These are phyloP conservation scores for Coregonus clupeaformis DNA, from an alignment of 2,113 vertebrate genomes.

Conservation along the genomic window DNA sequence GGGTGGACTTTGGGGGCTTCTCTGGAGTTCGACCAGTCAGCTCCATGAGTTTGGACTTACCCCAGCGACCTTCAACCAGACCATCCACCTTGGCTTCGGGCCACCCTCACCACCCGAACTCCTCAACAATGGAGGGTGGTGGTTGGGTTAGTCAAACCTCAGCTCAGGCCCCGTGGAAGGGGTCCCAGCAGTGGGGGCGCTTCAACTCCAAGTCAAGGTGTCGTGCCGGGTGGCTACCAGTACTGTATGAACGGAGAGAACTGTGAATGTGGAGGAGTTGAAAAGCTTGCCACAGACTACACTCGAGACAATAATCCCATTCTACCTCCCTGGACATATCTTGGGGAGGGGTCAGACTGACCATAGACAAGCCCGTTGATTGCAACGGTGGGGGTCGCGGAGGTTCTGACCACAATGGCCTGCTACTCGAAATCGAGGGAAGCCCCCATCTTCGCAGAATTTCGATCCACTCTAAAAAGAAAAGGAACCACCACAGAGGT, in stretches of 20 bases:
- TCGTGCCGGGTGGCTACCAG: slow-evolving; percentile 71
- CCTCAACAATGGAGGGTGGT: slow-evolving; percentile 67
- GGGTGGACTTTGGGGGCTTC: slow-evolving; percentile 93
- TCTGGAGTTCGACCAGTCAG: slow-evolving; percentile 83
- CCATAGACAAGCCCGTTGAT: slow-evolving; percentile 43
- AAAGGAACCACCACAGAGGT: slow-evolving; percentile 66
- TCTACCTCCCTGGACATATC: slow-evolving; percentile 44
- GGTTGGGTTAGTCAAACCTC: slow-evolving; percentile 74
- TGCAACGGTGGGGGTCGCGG: slow-evolving; percentile 80
- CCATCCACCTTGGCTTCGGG: slow-evolving; percentile 58
- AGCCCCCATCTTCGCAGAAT: slow-evolving; percentile 50
- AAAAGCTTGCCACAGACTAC: slow-evolving; percentile 64
- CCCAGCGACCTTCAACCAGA: slow-evolving; percentile 75
- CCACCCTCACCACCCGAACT: slow-evolving; percentile 77
- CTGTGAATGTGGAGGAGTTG: slow-evolving; percentile 50
- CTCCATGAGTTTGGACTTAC: slow-evolving; percentile 90
- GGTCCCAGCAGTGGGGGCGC: slow-evolving; percentile 66
- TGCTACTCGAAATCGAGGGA: slow-evolving; percentile 67
- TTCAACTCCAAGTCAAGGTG: slow-evolving; percentile 67
- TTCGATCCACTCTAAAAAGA: slow-evolving; percentile 41
- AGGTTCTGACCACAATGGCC: slow-evolving; percentile 92
- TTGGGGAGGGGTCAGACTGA: slow-evolving; percentile 39
- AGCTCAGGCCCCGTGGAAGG: slow-evolving; percentile 70
- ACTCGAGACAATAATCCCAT: slow-evolving; percentile 62
- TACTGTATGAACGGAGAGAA: slow-evolving; percentile 71